These are phyloP conservation scores for Schrankia costaestrigalis DNA, from an alignment of 2,888 invertebrate genomes.

Conservation along the genomic window DNA sequence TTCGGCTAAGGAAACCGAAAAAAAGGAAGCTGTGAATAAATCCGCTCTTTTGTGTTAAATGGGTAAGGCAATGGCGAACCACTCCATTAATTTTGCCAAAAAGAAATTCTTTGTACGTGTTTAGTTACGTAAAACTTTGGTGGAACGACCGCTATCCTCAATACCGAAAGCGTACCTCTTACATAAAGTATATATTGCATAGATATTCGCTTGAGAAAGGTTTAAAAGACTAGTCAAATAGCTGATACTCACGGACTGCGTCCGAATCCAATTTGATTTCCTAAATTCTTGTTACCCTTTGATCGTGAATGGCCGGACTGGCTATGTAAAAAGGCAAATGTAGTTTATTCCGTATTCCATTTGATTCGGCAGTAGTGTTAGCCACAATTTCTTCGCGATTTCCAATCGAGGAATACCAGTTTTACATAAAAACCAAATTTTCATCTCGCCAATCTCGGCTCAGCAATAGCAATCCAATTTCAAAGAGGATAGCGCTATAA, in stretches of 20 bases:
- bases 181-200: too few relatives aligned
- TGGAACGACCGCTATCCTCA: too few relatives aligned
- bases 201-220: too few relatives aligned
- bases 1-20: neutral
- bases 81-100: slow-evolving; percentile 1
- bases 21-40: neutral
- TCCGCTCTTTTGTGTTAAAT: slow-evolving; percentile 1
- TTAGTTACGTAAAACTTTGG: neutral
- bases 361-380: slow-evolving; percentile 6
- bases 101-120: slow-evolving; percentile 1
- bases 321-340: slow-evolving; percentile 12
- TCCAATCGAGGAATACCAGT: slow-evolving; percentile 23
- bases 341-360: slow-evolving; percentile 14
- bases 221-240: slow-evolving; percentile 1
- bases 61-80: neutral
- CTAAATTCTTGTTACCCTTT: slow-evolving; percentile 11
- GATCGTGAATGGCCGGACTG: neutral
- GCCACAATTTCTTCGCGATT: slow-evolving; percentile 20
- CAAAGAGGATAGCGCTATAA: slow-evolving; percentile 31
- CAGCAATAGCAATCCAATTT: slow-evolving; percentile 45
- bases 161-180: too few relatives aligned
- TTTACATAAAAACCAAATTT: slow-evolving; percentile 38
- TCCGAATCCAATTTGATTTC: slow-evolving; percentile 13
- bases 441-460: slow-evolving; percentile 36
- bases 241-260: neutral